phyloP scores from a whole-genome alignment of 2,888 invertebrate genomes.

The Drosophila emarginata region DNA sequence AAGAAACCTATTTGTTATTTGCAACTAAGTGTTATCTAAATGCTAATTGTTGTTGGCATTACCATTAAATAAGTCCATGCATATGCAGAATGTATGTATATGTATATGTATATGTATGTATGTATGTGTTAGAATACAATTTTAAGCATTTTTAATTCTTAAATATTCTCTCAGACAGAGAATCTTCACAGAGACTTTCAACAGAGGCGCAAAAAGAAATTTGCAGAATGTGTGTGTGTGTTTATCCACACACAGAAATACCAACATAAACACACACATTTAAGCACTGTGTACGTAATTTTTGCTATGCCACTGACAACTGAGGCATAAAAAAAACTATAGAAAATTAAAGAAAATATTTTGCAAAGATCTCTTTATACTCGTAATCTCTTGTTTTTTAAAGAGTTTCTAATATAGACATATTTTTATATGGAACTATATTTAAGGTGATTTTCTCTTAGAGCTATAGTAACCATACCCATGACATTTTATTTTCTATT shows the following conservation, averaged over 20 bases:
- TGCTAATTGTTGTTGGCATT: slow-evolving; percentile 63
- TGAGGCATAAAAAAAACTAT: not conserved
- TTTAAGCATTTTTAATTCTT: slow-evolving; percentile 13
- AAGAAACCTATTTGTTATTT: slow-evolving; percentile 19
- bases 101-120: too few species aligned
- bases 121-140: slow-evolving; percentile 5
- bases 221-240: slow-evolving; percentile 30
- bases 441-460: too few species aligned
- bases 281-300: too few species aligned
- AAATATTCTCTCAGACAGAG: slow-evolving; percentile 11
- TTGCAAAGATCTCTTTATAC: too few species aligned
- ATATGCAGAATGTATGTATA: not conserved
- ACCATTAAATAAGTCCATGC: slow-evolving; percentile 13
- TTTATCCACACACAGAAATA: too few species aligned
- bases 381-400: too few species aligned
- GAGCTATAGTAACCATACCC: too few species aligned
- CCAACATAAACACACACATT: not conserved
- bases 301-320: not conserved
- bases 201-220: slow-evolving; percentile 21
- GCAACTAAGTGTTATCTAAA: slow-evolving; percentile 49
- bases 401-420: too few species aligned
- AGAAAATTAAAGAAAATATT: too few species aligned
- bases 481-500: too few species aligned
- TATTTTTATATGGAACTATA: too few species aligned
- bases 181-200: slow-evolving; percentile 23